Percentiles rank a stretch among this genome's conserved stretches.
Conservation (phyloP, 2,888 invertebrate genomes). For the Oscheius sp. region DNA sequence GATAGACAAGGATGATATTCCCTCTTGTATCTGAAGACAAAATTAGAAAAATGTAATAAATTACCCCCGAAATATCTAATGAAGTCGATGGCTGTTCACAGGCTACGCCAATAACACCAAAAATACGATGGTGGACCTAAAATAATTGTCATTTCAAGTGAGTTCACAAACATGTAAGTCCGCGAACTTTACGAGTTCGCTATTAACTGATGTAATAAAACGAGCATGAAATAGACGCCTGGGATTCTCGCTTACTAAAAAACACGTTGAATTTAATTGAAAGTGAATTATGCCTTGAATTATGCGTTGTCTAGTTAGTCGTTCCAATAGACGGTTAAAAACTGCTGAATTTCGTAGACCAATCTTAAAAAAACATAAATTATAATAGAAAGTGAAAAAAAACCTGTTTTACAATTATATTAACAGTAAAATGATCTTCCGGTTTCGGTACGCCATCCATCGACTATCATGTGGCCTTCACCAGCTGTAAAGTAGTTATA, state of each 20-base stretch:
- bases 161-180: slow-evolving; percentile 58
- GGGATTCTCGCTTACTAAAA: slow-evolving; percentile 61
- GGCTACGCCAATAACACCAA: slow-evolving; percentile 63
- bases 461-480: background rate
- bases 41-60: background rate
- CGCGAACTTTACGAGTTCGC: slow-evolving; percentile 55
- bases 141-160: background rate
- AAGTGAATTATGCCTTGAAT: slow-evolving; percentile 36
- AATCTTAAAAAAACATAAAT: slow-evolving; percentile 13
- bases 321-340: slow-evolving; percentile 53
- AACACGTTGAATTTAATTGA: background rate
- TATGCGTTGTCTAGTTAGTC: slow-evolving; percentile 47
- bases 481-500: background rate
- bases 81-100: slow-evolving; percentile 38
- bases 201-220: slow-evolving; percentile 55
- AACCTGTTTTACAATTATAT: slow-evolving; percentile 30
- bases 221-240: slow-evolving; percentile 57
- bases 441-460: slow-evolving; percentile 28
- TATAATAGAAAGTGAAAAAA: background rate
- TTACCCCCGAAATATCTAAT: background rate
- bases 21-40: background rate
- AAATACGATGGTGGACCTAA: slow-evolving; percentile 62
- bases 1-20: background rate
- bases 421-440: slow-evolving; percentile 29
- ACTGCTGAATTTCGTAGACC: slow-evolving; percentile 23